Base-by-base conservation (phyloP, 2,113 vertebrate genomes). In the Alethe castanea region DNA sequence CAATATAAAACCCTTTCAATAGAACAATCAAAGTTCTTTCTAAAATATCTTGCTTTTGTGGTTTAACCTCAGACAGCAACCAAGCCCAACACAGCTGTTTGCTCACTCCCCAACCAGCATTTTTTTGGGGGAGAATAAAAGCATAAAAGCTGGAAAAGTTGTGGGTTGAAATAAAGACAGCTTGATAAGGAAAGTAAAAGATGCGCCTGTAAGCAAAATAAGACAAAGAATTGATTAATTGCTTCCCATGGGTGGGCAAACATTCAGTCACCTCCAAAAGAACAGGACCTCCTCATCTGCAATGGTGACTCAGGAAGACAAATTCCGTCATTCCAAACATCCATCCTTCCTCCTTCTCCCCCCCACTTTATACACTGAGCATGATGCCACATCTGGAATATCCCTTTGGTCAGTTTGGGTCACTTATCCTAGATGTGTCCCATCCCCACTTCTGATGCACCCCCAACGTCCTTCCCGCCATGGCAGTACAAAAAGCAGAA, bases 401-500 rank as follows among this genome's bases (percentile, higher is more conserved):
- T 26, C 31, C 8, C 20, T 42, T 11, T 31, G 35, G 42, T 48
- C 35, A 33, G 0, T 50, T 35, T 54, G 22, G 14, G 26, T 57
- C 42, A 33, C 38, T 45, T 19, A 15, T 53, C 22, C 22, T 23
- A 56, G 14, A 2, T 44, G 8, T 36, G 22, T 33, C 33, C 19
- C 44, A 26, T 36, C 67, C 12, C 18, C 29, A 3, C 8, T 31
- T 50, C 14, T 1, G 0, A 36, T 23, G 26, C 12, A 65, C 3
- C 5, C 12, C 22, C 22, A 19, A 11, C 1, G 2, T 57, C 12
- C 5, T 36, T 28, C 18, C 26, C 18, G 36, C 23, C 4, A 3
- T 26, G 18, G 8, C 19, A 31, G 9, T 23, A 24, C 1, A 7
- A 33, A 44, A 33, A 57, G 26, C 9, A 36, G 52, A 28, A 65